A percentile compares a stretch with the other conserved stretches of the same genome.
phyloP scores from a whole-genome alignment of 2,113 vertebrate genomes.

The Chaetops frenatus region DNA sequence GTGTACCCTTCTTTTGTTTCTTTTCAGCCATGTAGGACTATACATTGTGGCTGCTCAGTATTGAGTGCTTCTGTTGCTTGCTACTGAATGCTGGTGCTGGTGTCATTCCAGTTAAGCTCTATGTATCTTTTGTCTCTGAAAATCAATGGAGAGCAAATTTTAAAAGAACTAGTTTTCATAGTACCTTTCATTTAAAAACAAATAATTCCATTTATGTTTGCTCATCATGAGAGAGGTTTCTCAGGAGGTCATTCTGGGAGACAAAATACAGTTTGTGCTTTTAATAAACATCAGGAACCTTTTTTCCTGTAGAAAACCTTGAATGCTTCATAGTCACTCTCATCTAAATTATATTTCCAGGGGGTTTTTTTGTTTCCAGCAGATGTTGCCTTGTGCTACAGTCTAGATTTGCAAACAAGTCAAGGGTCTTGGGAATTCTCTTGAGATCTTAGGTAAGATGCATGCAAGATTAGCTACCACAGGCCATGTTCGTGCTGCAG shows the following conservation, averaged over 20 bases:
- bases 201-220: constrained; percentile 3
- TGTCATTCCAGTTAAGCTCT: constrained; percentile 58
- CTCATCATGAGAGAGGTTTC: constrained; percentile 16
- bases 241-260: not conserved
- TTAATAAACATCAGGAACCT: constrained; percentile 3
- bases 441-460: not conserved
- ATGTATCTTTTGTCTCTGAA: constrained; percentile 59
- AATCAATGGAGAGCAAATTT: constrained; percentile 61
- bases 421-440: not conserved
- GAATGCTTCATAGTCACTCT: not conserved
- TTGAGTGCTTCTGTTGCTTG: constrained; percentile 22
- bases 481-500: not conserved
- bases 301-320: not conserved
- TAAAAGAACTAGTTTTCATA: constrained; percentile 18
- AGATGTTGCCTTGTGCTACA: not conserved
- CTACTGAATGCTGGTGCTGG: constrained; percentile 40
- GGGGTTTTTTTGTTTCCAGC: not conserved
- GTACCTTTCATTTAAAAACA: constrained; percentile 23
- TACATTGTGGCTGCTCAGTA: constrained; percentile 1
- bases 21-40: not conserved
- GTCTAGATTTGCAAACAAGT: not conserved
- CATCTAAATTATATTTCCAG: not conserved
- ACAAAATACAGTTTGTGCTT: not conserved
- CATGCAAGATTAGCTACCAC: not conserved
- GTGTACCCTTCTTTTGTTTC: constrained; percentile 21